A percentile compares a stretch with the other conserved stretches of the same genome.
These are phyloP conservation scores for Metalampra italica DNA, from an alignment of 2,888 invertebrate genomes.

Conservation along the genomic window DNA sequence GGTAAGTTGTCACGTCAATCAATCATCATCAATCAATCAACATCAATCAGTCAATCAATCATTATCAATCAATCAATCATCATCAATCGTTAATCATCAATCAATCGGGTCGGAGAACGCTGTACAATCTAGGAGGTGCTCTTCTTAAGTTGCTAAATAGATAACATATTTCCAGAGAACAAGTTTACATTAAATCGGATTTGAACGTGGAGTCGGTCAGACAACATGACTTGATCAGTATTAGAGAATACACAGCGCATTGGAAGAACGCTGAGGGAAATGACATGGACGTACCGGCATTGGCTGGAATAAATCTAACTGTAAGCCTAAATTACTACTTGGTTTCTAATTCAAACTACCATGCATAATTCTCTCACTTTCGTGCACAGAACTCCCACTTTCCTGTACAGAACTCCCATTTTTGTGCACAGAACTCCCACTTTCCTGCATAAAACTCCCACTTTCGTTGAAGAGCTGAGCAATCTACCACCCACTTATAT, in stretches of 20 bases:
- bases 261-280: conserved; percentile 63
- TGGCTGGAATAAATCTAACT: conserved; percentile 64
- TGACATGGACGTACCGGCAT: conserved; percentile 48
- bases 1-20: conserved; percentile 37
- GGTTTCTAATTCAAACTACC: too few relatives aligned
- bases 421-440: too few relatives aligned
- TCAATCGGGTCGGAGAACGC: too few relatives aligned
- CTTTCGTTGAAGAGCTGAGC: too few relatives aligned
- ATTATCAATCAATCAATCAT: too few relatives aligned
- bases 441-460: too few relatives aligned
- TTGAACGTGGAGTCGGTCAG: conserved; percentile 51
- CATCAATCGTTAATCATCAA: too few relatives aligned
- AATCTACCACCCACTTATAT: conserved; percentile 2
- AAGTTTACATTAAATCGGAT: conserved; percentile 64
- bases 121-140: too few relatives aligned
- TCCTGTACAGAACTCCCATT: too few relatives aligned
- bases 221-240: conserved; percentile 40
- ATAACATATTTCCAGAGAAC: conserved; percentile 39
- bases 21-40: neutral
- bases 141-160: neutral
- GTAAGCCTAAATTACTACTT: conserved; percentile 42
- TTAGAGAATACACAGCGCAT: conserved; percentile 65
- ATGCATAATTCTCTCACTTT: too few relatives aligned
- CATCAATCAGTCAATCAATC: too few relatives aligned
- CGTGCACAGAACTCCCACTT: too few relatives aligned